These are phyloP conservation scores for Florisuga fusca DNA, from an alignment of 2,797 vertebrate genomes.

Conservation along the genomic window DNA sequence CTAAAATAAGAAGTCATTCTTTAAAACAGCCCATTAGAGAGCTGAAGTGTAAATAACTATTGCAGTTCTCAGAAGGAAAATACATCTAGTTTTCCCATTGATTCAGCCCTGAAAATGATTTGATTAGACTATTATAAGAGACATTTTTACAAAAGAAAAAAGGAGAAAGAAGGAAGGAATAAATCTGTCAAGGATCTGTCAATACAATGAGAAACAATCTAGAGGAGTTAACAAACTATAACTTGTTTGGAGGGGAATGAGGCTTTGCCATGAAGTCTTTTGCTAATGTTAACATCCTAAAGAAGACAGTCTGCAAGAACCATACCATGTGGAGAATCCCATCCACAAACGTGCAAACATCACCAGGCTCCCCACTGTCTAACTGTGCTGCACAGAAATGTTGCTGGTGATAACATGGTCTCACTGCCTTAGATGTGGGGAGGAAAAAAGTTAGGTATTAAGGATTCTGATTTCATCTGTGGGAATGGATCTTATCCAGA, in stretches of 20 bases:
- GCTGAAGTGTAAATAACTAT: constrained; percentile 44
- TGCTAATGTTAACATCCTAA: not conserved
- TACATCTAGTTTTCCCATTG: not conserved
- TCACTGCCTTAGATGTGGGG: not conserved
- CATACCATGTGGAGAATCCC: not conserved
- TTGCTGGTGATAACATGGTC: not conserved
- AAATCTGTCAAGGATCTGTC: not conserved
- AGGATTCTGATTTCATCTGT: not conserved
- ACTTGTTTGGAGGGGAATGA: not conserved
- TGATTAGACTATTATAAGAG: not conserved
- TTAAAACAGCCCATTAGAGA: not conserved
- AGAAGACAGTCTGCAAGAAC: not conserved
- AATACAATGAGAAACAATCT: not conserved
- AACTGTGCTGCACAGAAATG: not conserved
- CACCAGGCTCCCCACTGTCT: not conserved
- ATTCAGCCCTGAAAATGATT: constrained; percentile 34
- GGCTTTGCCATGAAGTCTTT: not conserved
- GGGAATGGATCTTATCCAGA: not conserved
- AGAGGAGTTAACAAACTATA: not conserved
- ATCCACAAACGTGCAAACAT: not conserved
- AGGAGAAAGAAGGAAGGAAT: not conserved
- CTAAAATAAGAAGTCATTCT: constrained; percentile 31
- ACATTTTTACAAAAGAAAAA: not conserved
- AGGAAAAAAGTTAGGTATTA: not conserved
- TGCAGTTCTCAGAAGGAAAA: constrained; percentile 26